phyloP scores from a whole-genome alignment of 2,797 vertebrate species.

The Parauchenoglanis ngamensis region DNA sequence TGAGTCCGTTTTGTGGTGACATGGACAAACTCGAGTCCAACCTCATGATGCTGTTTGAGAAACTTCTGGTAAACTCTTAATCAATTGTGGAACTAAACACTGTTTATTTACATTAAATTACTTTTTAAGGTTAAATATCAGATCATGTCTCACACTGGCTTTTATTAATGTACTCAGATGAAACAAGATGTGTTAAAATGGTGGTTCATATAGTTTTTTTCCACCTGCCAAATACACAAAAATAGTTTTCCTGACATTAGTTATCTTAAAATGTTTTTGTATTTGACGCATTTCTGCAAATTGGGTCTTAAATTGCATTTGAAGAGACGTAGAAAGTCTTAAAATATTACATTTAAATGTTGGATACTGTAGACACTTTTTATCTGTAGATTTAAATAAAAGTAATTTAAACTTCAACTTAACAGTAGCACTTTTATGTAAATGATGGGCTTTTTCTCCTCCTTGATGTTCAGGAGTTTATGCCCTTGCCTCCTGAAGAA shows the following conservation, averaged over 20 bases:
- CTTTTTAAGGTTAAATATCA: neutral
- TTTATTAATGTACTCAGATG: neutral
- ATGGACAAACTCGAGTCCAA: conserved; percentile 98
- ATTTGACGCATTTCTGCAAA: neutral
- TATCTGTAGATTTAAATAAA: neutral
- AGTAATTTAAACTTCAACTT: neutral
- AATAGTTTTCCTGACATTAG: neutral
- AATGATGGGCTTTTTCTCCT: neutral
- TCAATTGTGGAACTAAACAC: neutral
- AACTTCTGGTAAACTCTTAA: conserved; percentile 86
- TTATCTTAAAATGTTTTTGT: neutral
- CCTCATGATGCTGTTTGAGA: conserved; percentile 93
- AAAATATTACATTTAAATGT: neutral
- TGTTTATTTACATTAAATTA: neutral
- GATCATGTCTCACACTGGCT: neutral
- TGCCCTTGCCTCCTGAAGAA: conserved; percentile 94
- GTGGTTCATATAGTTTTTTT: neutral
- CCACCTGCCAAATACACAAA: neutral
- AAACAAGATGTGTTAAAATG: neutral
- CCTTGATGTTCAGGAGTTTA: conserved; percentile 82
- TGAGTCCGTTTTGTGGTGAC: conserved; percentile 97
- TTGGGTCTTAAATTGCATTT: neutral
- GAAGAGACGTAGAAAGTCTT: neutral
- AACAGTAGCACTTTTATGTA: neutral
- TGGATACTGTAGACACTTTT: neutral